A percentile compares a stretch with the other conserved stretches of the same genome.
These are phyloP conservation scores for Erythrocebus patas DNA, from an alignment of 2,113 vertebrate species.

Conservation along the genomic window DNA sequence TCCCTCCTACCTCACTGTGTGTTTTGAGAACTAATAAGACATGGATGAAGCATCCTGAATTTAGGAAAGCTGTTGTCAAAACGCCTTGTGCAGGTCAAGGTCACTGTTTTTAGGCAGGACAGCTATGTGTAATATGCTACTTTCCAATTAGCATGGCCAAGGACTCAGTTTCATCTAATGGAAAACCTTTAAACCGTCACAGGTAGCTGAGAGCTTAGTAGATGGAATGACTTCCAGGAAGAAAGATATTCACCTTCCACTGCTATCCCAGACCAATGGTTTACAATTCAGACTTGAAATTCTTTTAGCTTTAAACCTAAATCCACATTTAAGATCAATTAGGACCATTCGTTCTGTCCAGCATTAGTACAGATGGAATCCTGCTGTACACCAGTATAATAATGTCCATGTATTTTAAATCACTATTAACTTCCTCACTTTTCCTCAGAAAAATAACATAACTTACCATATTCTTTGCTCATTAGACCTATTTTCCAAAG, in stretches of 20 bases:
- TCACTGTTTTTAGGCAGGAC: neutral
- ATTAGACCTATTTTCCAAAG: neutral
- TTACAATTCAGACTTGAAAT: neutral
- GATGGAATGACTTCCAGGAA: neutral
- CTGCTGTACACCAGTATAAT: accelerated
- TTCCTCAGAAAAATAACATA: neutral
- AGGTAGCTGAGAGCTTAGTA: neutral
- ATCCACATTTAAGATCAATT: too few relatives aligned
- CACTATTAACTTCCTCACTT: neutral
- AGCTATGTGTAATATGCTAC: accelerated
- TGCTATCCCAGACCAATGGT: neutral
- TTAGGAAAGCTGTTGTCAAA: neutral
- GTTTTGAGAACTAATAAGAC: neutral
- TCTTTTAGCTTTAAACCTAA: neutral
- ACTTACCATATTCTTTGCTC: neutral
- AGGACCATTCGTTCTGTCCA: neutral
- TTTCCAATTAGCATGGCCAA: accelerated
- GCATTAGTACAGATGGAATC: neutral
- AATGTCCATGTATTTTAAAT: too few relatives aligned
- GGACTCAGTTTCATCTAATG: neutral
- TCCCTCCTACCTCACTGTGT: neutral
- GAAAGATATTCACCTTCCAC: neutral
- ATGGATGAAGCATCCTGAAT: neutral
- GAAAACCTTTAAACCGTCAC: too few relatives aligned
- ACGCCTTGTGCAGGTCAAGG: neutral